Conservation (phyloP, 2,797 vertebrate species). For the Enteromius afrohamiltoni region DNA sequence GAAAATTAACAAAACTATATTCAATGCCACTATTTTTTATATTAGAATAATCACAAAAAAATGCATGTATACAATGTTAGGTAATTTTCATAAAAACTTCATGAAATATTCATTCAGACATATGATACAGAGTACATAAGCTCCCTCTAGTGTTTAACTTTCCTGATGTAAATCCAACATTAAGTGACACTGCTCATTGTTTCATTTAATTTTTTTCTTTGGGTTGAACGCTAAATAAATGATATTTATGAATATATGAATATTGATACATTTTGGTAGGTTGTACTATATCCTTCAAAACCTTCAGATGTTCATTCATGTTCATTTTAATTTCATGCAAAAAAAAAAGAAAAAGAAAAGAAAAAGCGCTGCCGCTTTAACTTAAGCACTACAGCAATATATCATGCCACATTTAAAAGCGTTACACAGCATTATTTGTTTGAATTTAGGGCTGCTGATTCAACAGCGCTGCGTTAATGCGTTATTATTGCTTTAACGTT, state of each 20-base stretch:
- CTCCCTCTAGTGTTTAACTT: background rate
- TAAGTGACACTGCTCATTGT: background rate
- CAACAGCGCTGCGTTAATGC: background rate
- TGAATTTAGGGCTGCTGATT: background rate
- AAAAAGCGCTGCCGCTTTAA: background rate
- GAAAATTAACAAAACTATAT: background rate
- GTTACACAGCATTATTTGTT: background rate
- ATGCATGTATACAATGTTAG: background rate
- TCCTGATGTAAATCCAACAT: background rate
- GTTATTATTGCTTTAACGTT: background rate
- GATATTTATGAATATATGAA: background rate
- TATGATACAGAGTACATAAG: background rate
- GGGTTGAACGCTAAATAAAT: background rate
- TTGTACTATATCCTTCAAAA: background rate
- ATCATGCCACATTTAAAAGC: background rate
- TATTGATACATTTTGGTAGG: background rate
- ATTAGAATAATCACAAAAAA: background rate
- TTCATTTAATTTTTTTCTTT: background rate
- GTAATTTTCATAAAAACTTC: background rate
- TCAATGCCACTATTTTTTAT: background rate
- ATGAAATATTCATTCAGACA: background rate
- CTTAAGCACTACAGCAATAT: background rate
- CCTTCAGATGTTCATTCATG: background rate
- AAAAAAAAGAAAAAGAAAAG: background rate
- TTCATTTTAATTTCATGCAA: background rate